Percentiles rank a stretch among this genome's conserved stretches.
Evolutionary conservation across 2,797 vertebrate genomes (phyloP).

Genomic region (Mus caroli): DNA sequence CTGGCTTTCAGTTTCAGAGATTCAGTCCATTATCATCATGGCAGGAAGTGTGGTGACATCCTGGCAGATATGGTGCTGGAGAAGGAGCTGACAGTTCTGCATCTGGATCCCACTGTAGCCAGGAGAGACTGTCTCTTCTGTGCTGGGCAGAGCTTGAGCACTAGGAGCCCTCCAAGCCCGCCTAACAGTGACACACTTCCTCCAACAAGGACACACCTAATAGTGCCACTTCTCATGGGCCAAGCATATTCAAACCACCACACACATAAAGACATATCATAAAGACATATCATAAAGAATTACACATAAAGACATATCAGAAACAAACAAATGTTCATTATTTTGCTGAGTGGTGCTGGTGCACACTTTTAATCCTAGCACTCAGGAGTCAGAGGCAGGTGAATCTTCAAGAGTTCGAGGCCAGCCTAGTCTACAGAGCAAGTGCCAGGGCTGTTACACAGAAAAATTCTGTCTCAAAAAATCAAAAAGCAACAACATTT

Average conservation of each 20-base stretch:
- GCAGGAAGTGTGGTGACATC: background rate
- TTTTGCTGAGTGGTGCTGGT: background rate
- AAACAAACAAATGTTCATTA: background rate
- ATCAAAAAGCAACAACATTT: background rate
- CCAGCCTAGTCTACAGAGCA: background rate
- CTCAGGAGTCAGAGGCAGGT: background rate
- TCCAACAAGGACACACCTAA: background rate
- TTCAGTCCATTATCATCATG: background rate
- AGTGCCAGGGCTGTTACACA: background rate
- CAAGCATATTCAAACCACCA: background rate
- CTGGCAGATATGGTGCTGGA: background rate
- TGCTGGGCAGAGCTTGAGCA: background rate
- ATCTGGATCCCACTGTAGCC: background rate
- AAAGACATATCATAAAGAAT: background rate
- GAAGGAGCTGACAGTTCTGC: background rate
- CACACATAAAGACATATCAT: background rate
- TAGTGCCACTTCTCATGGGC: background rate
- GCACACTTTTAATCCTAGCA: background rate
- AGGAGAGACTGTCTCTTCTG: background rate
- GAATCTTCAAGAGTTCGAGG: background rate
- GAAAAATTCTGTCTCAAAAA: background rate
- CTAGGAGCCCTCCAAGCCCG: background rate
- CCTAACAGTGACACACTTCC: background rate
- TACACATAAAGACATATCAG: conserved; percentile 26
- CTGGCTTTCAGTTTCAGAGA: background rate